phyloP scores from a whole-genome alignment of 2,113 vertebrate genomes.

The Nyctibius bracteatus region DNA sequence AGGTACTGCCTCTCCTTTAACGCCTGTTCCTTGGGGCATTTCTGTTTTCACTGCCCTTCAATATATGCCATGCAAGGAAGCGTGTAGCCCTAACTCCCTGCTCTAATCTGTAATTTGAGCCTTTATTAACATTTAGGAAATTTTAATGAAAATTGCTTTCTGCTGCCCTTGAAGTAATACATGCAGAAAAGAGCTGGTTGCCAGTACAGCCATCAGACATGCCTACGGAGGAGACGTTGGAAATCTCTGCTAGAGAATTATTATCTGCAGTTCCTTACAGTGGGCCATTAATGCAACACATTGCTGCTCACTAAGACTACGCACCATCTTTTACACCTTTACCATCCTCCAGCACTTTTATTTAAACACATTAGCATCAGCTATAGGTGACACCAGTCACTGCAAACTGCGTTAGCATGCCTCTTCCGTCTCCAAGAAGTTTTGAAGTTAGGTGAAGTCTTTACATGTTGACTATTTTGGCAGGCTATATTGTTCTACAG shows the following conservation, averaged over 20 bases:
- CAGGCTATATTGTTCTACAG: conserved; percentile 54
- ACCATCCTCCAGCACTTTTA: background rate
- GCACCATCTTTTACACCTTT: background rate
- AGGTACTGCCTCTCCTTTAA: background rate
- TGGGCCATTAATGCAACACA: background rate
- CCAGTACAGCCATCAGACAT: background rate
- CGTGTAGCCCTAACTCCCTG: background rate
- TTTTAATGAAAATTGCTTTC: conserved; percentile 39
- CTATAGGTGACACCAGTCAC: background rate
- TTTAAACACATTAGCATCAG: background rate
- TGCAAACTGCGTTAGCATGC: background rate
- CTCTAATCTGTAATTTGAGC: conserved; percentile 26
- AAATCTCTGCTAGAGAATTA: background rate
- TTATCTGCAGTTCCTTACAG: background rate
- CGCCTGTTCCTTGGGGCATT: background rate
- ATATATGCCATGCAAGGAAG: background rate
- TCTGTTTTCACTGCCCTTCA: background rate
- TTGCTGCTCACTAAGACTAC: background rate
- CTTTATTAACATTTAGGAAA: conserved; percentile 41
- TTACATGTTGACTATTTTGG: conserved; percentile 24
- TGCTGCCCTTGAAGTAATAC: background rate
- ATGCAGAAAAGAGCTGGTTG: background rate
- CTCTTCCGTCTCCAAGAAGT: background rate
- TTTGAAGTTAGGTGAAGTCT: conserved; percentile 34
- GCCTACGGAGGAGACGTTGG: background rate